Evolutionary conservation across 2,113 vertebrate genomes (phyloP).

Genomic region (rabbit (Oryctolagus cuniculus)): mOryCun1.1 NC_091437.1:23997501-23998000

Average conservation of each 20-base stretch:
- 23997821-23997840: constrained; percentile 1
- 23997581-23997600: constrained; percentile 10
- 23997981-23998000: too few relatives aligned
- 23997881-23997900: not conserved
- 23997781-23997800: constrained; percentile 8
- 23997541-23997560: not conserved
- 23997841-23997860: not conserved
- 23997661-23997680: not conserved
- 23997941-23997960: too few relatives aligned
- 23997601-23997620: not conserved
- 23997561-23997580: not conserved
- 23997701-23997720: not conserved
- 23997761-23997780: not conserved
- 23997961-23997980: too few relatives aligned
- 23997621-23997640: not conserved
- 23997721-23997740: not conserved
- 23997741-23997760: not conserved
- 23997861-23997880: not conserved
- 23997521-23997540: not conserved
- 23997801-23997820: not conserved
- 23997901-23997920: not conserved
- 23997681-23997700: not conserved
- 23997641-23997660: constrained; percentile 17
- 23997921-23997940: too few relatives aligned
- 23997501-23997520: not conserved